Evolutionary conservation across 2,888 invertebrate species (phyloP).

Genomic region (Heliconius hortense): DNA sequence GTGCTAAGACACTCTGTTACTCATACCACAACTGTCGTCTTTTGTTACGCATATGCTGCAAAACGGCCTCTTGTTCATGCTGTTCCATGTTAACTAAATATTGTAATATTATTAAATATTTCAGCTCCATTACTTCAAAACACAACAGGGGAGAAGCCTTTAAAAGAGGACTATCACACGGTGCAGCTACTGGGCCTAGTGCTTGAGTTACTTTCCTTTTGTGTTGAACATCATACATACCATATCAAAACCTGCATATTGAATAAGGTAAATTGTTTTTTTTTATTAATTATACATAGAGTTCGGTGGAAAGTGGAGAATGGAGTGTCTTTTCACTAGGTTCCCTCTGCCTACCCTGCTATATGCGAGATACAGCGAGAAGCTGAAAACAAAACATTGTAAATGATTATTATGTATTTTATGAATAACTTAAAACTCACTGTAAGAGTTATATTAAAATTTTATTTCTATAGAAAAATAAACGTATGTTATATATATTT

Average conservation of each 20-base stretch:
- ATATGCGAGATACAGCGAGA: too few species aligned
- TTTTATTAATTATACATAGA: conserved; percentile 1
- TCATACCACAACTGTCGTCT: too few species aligned
- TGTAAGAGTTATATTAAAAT: too few species aligned
- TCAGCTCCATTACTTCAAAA: conserved; percentile 95
- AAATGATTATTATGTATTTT: too few species aligned
- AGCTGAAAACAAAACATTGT: too few species aligned
- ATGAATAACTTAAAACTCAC: too few species aligned
- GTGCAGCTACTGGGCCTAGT: conserved; percentile 97
- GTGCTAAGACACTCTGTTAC: too few species aligned
- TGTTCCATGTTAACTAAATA: neutral
- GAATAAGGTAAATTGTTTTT: conserved; percentile 84
- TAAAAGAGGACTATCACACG: conserved; percentile 97
- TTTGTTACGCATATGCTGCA: too few species aligned
- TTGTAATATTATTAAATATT: conserved; percentile 37
- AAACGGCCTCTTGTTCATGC: too few species aligned
- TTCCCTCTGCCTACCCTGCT: neutral
- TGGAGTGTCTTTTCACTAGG: neutral
- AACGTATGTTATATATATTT: neutral
- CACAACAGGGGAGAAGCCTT: conserved; percentile 93
- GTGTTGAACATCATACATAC: conserved; percentile 99
- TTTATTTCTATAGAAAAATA: neutral
- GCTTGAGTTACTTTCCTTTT: conserved; percentile 97
- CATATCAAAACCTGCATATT: conserved; percentile 99
- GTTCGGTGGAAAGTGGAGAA: neutral